Conservation (phyloP, 1,140 invertebrate species). For the Dendrolimus kikuchii region DNA sequence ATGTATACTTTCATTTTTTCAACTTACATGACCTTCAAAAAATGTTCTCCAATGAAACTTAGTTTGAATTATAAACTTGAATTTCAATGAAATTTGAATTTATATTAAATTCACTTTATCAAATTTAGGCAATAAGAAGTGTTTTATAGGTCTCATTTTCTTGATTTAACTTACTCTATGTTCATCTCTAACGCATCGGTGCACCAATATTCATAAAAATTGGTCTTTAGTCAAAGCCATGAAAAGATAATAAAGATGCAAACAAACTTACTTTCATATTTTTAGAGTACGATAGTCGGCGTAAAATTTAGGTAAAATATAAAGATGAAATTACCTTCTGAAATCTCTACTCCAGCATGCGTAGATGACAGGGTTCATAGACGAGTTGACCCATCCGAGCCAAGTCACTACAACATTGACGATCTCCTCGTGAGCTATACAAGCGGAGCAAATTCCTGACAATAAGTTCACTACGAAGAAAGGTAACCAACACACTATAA, state of each 20-base stretch:
- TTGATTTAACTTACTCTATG: too few species aligned
- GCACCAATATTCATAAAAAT: too few species aligned
- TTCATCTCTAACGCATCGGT: too few species aligned
- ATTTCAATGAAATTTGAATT: too few species aligned
- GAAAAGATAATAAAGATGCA: not conserved
- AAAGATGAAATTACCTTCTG: slow-evolving; percentile 80
- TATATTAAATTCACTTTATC: too few species aligned
- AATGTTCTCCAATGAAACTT: too few species aligned
- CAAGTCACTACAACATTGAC: slow-evolving; percentile 96
- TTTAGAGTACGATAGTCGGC: not conserved
- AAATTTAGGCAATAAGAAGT: too few species aligned
- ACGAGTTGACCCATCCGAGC: slow-evolving; percentile 99
- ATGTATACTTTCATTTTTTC: too few species aligned
- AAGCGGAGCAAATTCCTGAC: slow-evolving; percentile 90
- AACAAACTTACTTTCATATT: not conserved
- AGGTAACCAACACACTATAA: slow-evolving; percentile 97
- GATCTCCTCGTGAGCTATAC: slow-evolving; percentile 90
- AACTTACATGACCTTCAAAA: too few species aligned
- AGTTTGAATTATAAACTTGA: too few species aligned
- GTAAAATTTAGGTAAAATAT: slow-evolving; percentile 3
- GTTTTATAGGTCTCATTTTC: too few species aligned
- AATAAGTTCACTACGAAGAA: slow-evolving; percentile 98
- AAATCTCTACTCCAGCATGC: slow-evolving; percentile 97
- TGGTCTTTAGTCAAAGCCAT: too few species aligned
- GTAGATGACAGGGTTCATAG: slow-evolving; percentile 98